These are phyloP conservation scores for Polydrusus pterygomalis DNA, from an alignment of 2,888 invertebrate species.

Conservation along the genomic window DNA sequence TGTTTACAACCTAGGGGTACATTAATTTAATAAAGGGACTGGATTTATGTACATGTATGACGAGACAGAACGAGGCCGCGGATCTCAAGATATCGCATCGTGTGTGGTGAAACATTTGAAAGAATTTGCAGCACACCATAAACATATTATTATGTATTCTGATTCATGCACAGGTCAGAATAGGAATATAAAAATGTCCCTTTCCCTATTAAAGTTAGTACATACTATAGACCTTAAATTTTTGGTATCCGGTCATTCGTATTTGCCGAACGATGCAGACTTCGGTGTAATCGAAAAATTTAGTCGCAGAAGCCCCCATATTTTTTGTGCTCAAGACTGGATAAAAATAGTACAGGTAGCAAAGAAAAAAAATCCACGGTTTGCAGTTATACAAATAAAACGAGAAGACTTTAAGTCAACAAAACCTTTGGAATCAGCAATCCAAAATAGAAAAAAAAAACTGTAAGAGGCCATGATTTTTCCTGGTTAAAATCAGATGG, in stretches of 20 bases:
- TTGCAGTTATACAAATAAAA: too few species aligned
- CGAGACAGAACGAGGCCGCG: conserved; percentile 1
- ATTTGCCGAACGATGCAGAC: conserved; percentile 43
- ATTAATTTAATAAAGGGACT: conserved; percentile 28
- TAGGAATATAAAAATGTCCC: neutral
- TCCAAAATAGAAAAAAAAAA: too few species aligned
- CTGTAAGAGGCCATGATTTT: too few species aligned
- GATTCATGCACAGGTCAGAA: neutral
- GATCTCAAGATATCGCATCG: conserved; percentile 19
- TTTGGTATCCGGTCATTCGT: conserved; percentile 37
- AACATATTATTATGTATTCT: conserved; percentile 14
- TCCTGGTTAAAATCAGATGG: too few species aligned
- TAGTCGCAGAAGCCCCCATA: neutral
- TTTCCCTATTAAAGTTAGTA: neutral
- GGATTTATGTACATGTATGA: conserved; percentile 9
- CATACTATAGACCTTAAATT: conserved; percentile 21
- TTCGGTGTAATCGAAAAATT: conserved; percentile 11
- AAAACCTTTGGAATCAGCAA: too few species aligned
- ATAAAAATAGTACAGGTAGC: too few species aligned
- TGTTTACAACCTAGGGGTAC: conserved; percentile 44
- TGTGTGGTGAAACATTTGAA: conserved; percentile 6
- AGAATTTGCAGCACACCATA: conserved; percentile 7
- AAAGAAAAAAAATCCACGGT: too few species aligned
- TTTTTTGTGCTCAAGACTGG: too few species aligned
- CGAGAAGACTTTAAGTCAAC: too few species aligned